Evolutionary conservation across 2,888 invertebrate genomes (phyloP).

Genomic region (Cerastoderma edule): DNA sequence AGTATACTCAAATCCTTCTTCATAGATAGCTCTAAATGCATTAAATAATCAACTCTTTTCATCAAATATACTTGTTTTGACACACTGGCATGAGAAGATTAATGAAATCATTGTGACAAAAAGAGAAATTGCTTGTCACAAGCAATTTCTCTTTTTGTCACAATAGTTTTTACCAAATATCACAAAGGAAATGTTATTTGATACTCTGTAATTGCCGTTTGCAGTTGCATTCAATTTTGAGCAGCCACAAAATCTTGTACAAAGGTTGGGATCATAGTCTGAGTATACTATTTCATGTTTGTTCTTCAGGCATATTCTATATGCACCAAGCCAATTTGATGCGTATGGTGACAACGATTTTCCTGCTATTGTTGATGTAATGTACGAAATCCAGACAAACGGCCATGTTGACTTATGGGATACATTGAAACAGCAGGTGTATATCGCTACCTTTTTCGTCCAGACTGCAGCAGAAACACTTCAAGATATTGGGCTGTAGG

Average conservation of each 20-base stretch:
- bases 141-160: neutral
- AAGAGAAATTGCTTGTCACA: neutral
- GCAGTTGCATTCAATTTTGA: neutral
- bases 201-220: too few species aligned
- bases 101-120: too few species aligned
- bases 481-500: conserved; percentile 61
- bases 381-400: conserved; percentile 67
- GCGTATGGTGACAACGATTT: conserved; percentile 74
- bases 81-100: too few species aligned
- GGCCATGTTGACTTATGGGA: conserved; percentile 60
- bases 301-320: conserved; percentile 79
- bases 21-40: too few species aligned
- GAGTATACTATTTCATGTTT: too few species aligned
- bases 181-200: too few species aligned
- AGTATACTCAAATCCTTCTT: too few species aligned
- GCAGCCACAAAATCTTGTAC: neutral
- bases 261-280: too few species aligned
- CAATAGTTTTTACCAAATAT: too few species aligned
- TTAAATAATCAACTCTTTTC: too few species aligned
- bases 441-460: conserved; percentile 67
- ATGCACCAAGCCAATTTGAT: conserved; percentile 78
- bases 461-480: conserved; percentile 69
- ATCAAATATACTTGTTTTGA: too few species aligned
- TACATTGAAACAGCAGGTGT: conserved; percentile 70
- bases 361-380: conserved; percentile 76